A percentile compares a stretch with the other conserved stretches of the same genome.
Conservation (phyloP, 2,113 vertebrate genomes). For the Bagarius yarrelli region DNA sequence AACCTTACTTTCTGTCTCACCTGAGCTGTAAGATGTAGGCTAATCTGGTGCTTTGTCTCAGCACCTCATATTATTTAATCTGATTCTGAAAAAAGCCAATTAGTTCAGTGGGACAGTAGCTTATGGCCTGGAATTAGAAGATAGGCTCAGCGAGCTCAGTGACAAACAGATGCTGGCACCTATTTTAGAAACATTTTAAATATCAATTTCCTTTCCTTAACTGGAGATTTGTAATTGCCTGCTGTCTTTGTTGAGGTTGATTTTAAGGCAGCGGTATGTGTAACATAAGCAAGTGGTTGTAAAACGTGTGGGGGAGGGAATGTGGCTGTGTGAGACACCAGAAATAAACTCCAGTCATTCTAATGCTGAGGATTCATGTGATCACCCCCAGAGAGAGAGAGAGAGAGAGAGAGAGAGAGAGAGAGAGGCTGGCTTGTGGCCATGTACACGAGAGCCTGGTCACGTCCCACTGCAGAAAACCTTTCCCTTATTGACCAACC, state of each 20-base stretch:
- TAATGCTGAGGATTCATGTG: constrained; percentile 36
- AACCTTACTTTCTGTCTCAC: not conserved
- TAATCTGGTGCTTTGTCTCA: constrained; percentile 38
- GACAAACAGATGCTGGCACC: not conserved
- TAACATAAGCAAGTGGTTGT: constrained; percentile 43
- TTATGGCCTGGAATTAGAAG: constrained; percentile 17
- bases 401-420: not conserved
- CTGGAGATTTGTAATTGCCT: not conserved
- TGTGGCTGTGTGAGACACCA: constrained; percentile 29
- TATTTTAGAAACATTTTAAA: not conserved
- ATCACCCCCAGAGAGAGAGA: constrained; percentile 29
- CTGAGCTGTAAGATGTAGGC: constrained; percentile 27
- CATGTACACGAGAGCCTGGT: constrained; percentile 50
- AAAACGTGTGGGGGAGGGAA: constrained; percentile 16
- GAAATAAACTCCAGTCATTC: constrained; percentile 48
- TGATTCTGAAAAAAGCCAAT: constrained; percentile 44
- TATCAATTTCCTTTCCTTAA: not conserved
- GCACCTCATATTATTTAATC: constrained; percentile 29
- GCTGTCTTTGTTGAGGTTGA: constrained; percentile 13
- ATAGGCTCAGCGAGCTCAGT: not conserved
- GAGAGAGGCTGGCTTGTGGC: constrained; percentile 38
- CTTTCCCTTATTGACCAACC: constrained; percentile 57
- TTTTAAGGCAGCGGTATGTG: constrained; percentile 11
- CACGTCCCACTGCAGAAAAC: constrained; percentile 74
- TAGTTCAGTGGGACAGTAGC: constrained; percentile 37